These are phyloP conservation scores for Nematostella vectensis DNA, from an alignment of 92 coral and sea anemone species.

Conservation along the genomic window DNA sequence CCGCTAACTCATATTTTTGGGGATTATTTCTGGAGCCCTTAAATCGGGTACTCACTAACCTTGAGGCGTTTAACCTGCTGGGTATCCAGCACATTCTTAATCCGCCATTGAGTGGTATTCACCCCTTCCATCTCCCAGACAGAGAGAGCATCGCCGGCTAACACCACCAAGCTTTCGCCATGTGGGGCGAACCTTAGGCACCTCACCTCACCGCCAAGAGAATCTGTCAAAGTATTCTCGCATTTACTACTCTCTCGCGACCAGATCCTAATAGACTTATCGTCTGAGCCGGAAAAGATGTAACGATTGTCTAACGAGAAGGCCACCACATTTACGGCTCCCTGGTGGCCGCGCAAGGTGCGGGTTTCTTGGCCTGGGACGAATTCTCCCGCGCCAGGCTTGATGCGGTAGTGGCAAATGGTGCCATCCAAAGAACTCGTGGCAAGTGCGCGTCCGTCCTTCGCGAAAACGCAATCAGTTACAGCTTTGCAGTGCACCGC, in stretches of 20 bases:
- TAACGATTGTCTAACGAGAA: slow-evolving; percentile 53
- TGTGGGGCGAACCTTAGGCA: slow-evolving; percentile 50
- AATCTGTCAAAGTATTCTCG: slow-evolving; percentile 18
- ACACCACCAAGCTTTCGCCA: slow-evolving; percentile 35
- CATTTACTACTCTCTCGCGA: slow-evolving; percentile 43
- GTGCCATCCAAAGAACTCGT: slow-evolving; percentile 74
- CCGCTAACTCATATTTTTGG: no score
- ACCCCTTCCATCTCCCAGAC: slow-evolving; percentile 59
- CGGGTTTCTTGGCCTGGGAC: slow-evolving; percentile 73
- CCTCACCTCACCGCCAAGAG: slow-evolving; percentile 49
- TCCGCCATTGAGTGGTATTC: background rate
- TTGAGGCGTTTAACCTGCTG: background rate
- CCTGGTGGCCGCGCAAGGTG: slow-evolving; percentile 56
- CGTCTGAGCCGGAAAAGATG: slow-evolving; percentile 75
- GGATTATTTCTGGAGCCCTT: no score
- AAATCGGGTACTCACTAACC: no score
- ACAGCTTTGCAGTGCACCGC: slow-evolving; percentile 81
- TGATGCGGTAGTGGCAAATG: slow-evolving; percentile 62
- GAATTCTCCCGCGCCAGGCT: slow-evolving; percentile 86
- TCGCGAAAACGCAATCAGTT: slow-evolving; percentile 64
- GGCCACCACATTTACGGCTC: slow-evolving; percentile 62
- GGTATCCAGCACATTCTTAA: background rate
- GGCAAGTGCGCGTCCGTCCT: slow-evolving; percentile 72
- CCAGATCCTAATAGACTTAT: slow-evolving; percentile 69
- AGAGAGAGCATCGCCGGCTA: slow-evolving; percentile 59